These are phyloP conservation scores for Pelodytes ibericus DNA, from an alignment of 2,797 vertebrate genomes.

Conservation along the genomic window DNA sequence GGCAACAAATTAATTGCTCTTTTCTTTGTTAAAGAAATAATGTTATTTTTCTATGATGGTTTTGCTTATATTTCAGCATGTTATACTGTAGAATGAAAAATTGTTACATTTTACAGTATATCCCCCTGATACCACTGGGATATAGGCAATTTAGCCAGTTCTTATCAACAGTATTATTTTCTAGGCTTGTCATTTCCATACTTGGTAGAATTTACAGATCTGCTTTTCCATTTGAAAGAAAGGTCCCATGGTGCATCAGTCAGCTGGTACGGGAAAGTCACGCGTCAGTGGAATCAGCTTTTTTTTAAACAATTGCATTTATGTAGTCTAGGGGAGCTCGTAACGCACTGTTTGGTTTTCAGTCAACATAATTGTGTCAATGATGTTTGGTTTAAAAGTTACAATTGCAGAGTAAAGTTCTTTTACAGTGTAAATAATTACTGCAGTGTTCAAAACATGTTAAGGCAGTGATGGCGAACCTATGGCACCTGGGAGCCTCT, in stretches of 20 bases:
- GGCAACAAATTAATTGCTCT: slow-evolving; percentile 37
- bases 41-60: slow-evolving; percentile 19
- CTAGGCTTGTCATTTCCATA: slow-evolving; percentile 15
- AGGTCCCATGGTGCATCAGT: not conserved
- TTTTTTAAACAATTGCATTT: not conserved
- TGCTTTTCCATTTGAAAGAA: slow-evolving; percentile 14
- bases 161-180: slow-evolving; percentile 24
- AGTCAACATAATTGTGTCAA: no score
- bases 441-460: no score
- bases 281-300: not conserved
- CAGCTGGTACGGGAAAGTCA: not conserved
- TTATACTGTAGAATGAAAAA: not conserved
- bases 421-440: no score
- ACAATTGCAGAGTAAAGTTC: no score
- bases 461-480: no score
- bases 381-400: no score
- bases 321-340: no score
- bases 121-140: slow-evolving; percentile 7
- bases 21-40: not conserved
- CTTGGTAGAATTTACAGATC: not conserved
- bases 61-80: slow-evolving; percentile 10
- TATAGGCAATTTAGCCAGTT: slow-evolving; percentile 30
- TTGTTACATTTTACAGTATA: slow-evolving; percentile 18
- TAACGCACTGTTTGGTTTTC: no score
- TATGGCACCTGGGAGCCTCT: no score